Evolutionary conservation across 2,113 vertebrate species (phyloP).

Genomic region (Phalacrocorax brasilianus): DNA sequence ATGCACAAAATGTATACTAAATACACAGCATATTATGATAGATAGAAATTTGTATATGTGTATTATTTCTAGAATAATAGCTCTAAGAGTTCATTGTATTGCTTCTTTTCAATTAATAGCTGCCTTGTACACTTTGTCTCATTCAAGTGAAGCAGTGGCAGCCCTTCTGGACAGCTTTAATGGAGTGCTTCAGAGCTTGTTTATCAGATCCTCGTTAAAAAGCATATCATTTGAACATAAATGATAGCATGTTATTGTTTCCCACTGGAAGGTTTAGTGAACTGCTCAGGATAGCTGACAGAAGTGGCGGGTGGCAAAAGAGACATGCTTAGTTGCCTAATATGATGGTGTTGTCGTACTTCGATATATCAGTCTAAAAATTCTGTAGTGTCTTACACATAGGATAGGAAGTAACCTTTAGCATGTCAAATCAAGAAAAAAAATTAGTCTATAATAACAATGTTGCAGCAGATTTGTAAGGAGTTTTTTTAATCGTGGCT

Average conservation of each 20-base stretch:
- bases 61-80: no score
- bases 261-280: not conserved
- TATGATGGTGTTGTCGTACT: not conserved
- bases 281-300: not conserved
- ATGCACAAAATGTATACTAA: not conserved
- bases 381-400: not conserved
- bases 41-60: no score
- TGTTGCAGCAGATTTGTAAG: constrained; percentile 11
- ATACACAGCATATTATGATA: not conserved
- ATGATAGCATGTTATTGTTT: not conserved
- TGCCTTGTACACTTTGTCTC: not conserved
- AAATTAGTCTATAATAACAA: not conserved
- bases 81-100: not conserved
- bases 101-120: not conserved
- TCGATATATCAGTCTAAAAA: not conserved
- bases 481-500: constrained; percentile 14
- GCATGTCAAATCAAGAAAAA: constrained; percentile 25
- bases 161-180: constrained; percentile 19
- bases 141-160: not conserved
- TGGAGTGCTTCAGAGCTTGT: constrained; percentile 6
- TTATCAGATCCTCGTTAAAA: constrained; percentile 23
- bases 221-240: not conserved
- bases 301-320: not conserved
- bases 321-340: not conserved
- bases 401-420: not conserved